These are phyloP conservation scores for Diorhabda elongata DNA, from an alignment of 1,140 invertebrate species.

Conservation along the genomic window DNA sequence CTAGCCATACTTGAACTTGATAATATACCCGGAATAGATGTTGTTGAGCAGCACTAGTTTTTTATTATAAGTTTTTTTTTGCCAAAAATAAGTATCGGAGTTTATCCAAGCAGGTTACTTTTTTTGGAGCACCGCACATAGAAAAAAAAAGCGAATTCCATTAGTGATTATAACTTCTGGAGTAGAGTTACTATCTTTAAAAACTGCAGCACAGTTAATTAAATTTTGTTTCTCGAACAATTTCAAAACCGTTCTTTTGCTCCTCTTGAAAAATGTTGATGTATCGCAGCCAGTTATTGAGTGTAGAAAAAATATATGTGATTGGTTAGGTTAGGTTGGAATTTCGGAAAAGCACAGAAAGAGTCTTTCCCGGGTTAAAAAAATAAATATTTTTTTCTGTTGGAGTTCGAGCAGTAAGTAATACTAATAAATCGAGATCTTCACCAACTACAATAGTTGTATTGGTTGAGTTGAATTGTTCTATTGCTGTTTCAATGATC, in stretches of 20 bases:
- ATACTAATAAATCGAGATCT: constrained; percentile 8
- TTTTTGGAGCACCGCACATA: constrained; percentile 11
- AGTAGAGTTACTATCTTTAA: constrained; percentile 18
- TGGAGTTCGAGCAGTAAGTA: background rate
- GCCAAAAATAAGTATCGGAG: too few species aligned
- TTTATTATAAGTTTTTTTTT: too few species aligned
- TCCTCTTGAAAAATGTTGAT: background rate
- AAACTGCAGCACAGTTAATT: constrained; percentile 17
- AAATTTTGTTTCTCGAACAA: constrained; percentile 16
- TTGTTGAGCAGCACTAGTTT: too few species aligned
- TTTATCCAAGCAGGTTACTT: background rate
- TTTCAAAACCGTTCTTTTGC: constrained; percentile 6
- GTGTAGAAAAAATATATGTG: constrained; percentile 14
- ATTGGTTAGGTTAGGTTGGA: background rate
- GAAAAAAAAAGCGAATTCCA: constrained; percentile 18
- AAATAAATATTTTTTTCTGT: background rate
- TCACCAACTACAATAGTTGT: constrained; percentile 29
- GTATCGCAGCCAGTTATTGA: constrained; percentile 15
- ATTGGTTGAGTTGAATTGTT: constrained; percentile 16
- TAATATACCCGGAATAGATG: background rate
- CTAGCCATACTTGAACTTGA: background rate
- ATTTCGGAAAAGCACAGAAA: constrained; percentile 4
- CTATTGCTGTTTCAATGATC: constrained; percentile 18
- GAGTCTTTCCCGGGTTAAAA: background rate
- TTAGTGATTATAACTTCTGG: constrained; percentile 12